Base-by-base conservation (phyloP, 2,888 invertebrate genomes). In the Microplitis manilae region DNA sequence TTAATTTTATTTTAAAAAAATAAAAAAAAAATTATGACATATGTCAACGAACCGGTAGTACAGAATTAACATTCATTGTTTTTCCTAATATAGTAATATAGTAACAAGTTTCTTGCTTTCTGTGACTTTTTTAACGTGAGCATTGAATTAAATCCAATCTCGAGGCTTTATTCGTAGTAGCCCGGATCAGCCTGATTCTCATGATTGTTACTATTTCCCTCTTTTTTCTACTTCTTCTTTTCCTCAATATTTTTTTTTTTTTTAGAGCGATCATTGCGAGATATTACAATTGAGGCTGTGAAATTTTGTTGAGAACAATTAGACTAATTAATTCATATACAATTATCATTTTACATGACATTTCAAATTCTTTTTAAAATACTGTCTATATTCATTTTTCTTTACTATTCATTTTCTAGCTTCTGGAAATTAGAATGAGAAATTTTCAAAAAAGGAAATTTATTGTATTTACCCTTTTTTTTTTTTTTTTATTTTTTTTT, bases 121-220 rank as follows among this genome's bases (percentile, higher is more conserved):
- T 40, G 20, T 68, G 69, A 60, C 40, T 40, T 40, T 61, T 39
- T 62, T 7, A 39, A 13, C 59, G 50, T 59, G 30, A 6, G 30
- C 81, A 79, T 81, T 84, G 84, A 84, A 85, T 86, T 85, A 86
- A 85, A 83, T 83, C 80, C 82, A 82, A 80, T 80, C 78, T 78
- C 41, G 73, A 9, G 38, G 39, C 73, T 72, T 67, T 38, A 68
- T 68, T 50, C 61, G 50, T 50, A 41, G 41, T 41, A 62, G 77
- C 61, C 60, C 79, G 80, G 77, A 80, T 82, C 83, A 86, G 83
- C 89, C 89, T 79, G 81, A 85, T 89, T 89, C 89, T 86, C 89
- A 89, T 86, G 88, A 77, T 13, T 9, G 15, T n/a, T 41, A 5
- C 5, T 20, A 65, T 79, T 79, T 68, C 76, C 65, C 68, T 70